Base-by-base conservation (phyloP, 2,888 invertebrate genomes). In the Agrochola lota region DNA sequence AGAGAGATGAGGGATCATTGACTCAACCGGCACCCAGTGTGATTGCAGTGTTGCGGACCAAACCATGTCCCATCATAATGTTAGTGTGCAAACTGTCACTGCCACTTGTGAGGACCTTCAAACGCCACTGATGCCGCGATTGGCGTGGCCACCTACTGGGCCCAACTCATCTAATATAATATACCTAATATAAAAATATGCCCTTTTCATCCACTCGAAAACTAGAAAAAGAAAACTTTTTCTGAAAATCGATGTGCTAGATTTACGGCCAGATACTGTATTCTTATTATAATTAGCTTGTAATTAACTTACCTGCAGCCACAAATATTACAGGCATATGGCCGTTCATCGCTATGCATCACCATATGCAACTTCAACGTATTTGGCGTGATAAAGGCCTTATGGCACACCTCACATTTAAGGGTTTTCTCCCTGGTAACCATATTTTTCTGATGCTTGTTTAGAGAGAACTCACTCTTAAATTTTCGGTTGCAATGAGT, bases 301-400 rank as follows among this genome's bases (percentile, higher is more conserved):
- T 26, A 6, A 57, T 60, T 23, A 6, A 68, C 73, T 35, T 76
- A 88, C 88, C 80, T 89, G 6, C 76, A 63, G 0, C 91, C 91
- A 75, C 95, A 95, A 0, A 91, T 62, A 46, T 91, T 83, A 77
- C 95, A 95, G 0, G 69, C 75, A 64, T 86, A 88, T 0, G 94
- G 94, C 23, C 91, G 85, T 23, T 91, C 91, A 0, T 90, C 91
- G 2, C 89, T 89, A 70, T 95, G 95, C 91, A 90, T 92, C 64
- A 91, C 88, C 90, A 91, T 89, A 66, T 95, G 95, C 5, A 67
- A 63, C n/a, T 89, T 90, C n/a, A 94, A 86, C 0, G 68, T 49
- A 5, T 79, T 76, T 5, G 83, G 77, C 0, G 83, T 74, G 1
- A 84, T 57, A 75, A 88, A 95, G 4, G 75, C 83, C 78, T 93